Evolutionary conservation across 2,888 invertebrate species (phyloP), one percentile per base, ranked within the genome.

Genomic region (Argyra leucocephala): DNA sequence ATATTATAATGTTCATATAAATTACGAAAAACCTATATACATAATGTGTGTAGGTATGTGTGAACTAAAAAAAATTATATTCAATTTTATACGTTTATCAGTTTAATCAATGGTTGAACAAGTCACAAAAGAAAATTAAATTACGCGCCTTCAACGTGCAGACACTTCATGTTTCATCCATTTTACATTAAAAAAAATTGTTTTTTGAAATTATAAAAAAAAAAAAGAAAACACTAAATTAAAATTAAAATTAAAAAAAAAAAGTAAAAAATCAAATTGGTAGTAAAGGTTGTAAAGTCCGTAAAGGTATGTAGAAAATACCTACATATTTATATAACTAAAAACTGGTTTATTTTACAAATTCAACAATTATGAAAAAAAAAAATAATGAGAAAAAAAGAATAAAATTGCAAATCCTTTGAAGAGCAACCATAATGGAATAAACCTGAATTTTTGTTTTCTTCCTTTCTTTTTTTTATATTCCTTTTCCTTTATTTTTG

Each of bases 51-150:
- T n/a, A n/a, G n/a, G n/a, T n/a, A n/a, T n/a, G n/a, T n/a, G n/a
- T n/a, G n/a, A 31, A 31, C 6, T 7, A 31, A 31, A 31, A 31
- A 5, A 31, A 31, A 5, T 5, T 10, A 31, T 48, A 12, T 48
- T 48, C 48, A 48, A 48, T 48, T 48, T 48, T 48, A 48, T 48
- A 18, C 48, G 48, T 48, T 48, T 48, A 48, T 48, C 48, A 48
- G 48, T 48, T 48, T 48, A 48, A 48, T 48, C 48, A 48, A 48
- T 48, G 48, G 48, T 48, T 48, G 18, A 48, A n/a, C n/a, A n/a
- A 48, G 48, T 48, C 48, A 48, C 48, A 48, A 48, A 48, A 48
- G 48, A 48, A 48, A 48, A 48, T 48, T 48, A n/a, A 48, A 48
- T 48, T 48, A n/a, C n/a, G 48, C 48, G 48, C 48, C 48, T 48